These are phyloP conservation scores for Herpetotheres cachinnans DNA, from an alignment of 2,113 vertebrate genomes.

Conservation along the genomic window DNA sequence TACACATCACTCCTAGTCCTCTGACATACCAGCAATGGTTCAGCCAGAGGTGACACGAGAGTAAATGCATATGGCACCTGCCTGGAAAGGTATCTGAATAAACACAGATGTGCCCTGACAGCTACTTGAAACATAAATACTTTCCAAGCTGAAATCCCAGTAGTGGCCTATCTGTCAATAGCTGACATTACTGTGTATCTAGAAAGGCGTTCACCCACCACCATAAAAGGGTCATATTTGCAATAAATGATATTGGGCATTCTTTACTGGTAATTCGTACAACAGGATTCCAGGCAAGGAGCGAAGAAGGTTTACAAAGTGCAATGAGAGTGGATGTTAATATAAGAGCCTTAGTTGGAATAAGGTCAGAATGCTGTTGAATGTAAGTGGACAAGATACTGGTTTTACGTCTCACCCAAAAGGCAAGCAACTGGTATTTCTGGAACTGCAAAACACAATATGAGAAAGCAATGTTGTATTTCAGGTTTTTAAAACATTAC, in stretches of 20 bases:
- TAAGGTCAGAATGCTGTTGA: not conserved
- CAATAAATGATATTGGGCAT: not conserved
- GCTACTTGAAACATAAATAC: constrained; percentile 46
- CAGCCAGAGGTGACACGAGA: constrained; percentile 32
- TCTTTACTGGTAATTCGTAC: not conserved
- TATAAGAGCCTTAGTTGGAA: not conserved
- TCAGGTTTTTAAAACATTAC: not conserved
- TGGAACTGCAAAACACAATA: not conserved
- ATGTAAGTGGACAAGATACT: not conserved
- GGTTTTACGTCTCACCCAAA: not conserved
- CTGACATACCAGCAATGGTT: constrained; percentile 2
- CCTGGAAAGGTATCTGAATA: constrained; percentile 3
- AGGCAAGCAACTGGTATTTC: not conserved
- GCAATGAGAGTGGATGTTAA: not conserved
- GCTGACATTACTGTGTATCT: not conserved
- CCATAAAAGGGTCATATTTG: not conserved
- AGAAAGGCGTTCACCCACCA: not conserved
- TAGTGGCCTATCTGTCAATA: not conserved
- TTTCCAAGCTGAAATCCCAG: constrained; percentile 4
- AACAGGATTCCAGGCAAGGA: not conserved
- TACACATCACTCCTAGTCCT: not conserved
- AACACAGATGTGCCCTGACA: constrained; percentile 46
- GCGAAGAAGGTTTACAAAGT: not conserved
- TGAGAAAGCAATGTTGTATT: not conserved
- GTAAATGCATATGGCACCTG: constrained; percentile 48